A percentile compares a stretch with the other conserved stretches of the same genome.
Evolutionary conservation across 2,888 invertebrate genomes (phyloP).

Genomic region (Falcaria lacertinaria): DNA sequence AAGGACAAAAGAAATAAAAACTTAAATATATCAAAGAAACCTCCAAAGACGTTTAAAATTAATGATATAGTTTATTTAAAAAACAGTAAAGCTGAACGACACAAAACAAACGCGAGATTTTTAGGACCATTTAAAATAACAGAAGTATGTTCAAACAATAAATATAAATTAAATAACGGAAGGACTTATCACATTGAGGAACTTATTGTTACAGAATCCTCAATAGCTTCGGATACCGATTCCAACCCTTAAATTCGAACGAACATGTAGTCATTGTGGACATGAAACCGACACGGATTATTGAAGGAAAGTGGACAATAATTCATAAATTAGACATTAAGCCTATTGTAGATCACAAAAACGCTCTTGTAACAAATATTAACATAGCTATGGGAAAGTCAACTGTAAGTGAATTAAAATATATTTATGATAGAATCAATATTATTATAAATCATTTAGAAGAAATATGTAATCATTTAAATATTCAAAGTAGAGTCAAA

Average conservation of each 20-base stretch:
- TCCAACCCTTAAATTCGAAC: slow-evolving; percentile 2
- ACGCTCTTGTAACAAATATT: no score
- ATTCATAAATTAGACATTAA: slow-evolving; percentile 5
- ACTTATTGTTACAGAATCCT: slow-evolving; percentile 10
- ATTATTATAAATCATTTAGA: no score
- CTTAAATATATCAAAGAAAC: no score
- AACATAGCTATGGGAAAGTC: no score
- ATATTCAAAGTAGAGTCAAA: no score
- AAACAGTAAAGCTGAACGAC: no score
- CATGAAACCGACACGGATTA: slow-evolving; percentile 3
- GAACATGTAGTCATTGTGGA: slow-evolving; percentile 9
- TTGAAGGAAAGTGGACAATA: neutral
- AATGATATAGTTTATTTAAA: neutral
- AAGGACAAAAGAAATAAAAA: no score
- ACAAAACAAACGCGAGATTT: neutral
- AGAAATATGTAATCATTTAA: no score
- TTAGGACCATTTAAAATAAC: slow-evolving; percentile 5
- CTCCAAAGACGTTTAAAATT: no score
- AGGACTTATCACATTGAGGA: slow-evolving; percentile 10
- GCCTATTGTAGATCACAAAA: neutral
- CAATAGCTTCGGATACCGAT: slow-evolving; percentile 7
- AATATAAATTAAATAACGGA: slow-evolving; percentile 11
- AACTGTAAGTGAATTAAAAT: no score
- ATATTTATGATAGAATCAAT: no score
- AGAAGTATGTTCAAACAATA: slow-evolving; percentile 1